Evolutionary conservation across 2,113 vertebrate genomes (phyloP), one percentile per base, ranked within the genome.

Genomic region (Ptychochromis oligacanthus): DNA sequence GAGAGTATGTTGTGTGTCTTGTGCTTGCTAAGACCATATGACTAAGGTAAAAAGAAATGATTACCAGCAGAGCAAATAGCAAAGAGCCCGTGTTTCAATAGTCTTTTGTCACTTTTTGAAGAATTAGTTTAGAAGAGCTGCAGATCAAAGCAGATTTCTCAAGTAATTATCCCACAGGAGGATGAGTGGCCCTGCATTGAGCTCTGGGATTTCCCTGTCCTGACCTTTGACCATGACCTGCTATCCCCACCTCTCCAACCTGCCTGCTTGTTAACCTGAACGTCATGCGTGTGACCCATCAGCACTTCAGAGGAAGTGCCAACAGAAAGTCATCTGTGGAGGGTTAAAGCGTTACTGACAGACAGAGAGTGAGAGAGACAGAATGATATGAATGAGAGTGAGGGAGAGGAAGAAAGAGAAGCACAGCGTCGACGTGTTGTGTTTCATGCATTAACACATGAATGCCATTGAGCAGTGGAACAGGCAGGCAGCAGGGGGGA

Each of bases 241-340:
- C 54, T 46, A 64, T 83, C 55, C 81, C 64, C 67, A 88, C 74
- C 87, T 84, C 83, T 81, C 61, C 43, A 91, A 89, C 84, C 91
- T 93, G 93, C 46, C 87, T 80, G 88, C 89, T 83, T 87, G 91
- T 94, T 94, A 94, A 94, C 93, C 93, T 92, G 86, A 70, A 78
- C 77, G 87, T 93, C 89, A 92, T 92, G 93, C 91, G 2, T 91
- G 88, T 91, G 88, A 92, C 86, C 90, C 81, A 84, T 67, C 85
- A 81, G 93, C 90, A 93, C 91, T 91, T 94, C 92, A 93, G 89
- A 93, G 90, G 90, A 93, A 91, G 87, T 86, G 82, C 58, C 81
- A 80, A 58, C 20, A 78, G 55, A 83, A 40, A 88, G 76, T 92
- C 94, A 95, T 95, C 92, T 95, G 94, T 82, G 81, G 70, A 83